Evolutionary conservation across 2,797 vertebrate species (phyloP), one percentile per base, ranked within the genome.

Genomic region (Phalloptychus januarius): DNA sequence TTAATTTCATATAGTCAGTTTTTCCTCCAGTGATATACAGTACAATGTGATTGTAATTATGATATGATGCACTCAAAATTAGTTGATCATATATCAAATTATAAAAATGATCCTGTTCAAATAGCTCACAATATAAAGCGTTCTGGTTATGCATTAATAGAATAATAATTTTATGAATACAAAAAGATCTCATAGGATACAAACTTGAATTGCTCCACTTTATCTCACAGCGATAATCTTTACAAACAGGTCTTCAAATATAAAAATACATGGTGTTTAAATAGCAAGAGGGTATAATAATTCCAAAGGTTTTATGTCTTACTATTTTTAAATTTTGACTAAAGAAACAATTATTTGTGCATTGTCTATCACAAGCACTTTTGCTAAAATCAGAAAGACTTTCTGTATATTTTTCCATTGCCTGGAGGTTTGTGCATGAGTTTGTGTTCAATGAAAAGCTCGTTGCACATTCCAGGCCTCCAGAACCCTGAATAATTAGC

Each of bases 401-500:
- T 46, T 38, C 1, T 58, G 1, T 36, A 31, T 48, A 36, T 61
- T 48, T 48, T 78, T 78, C 67, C 65, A 48, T 63, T 79, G 45
- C 52, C 71, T 79, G 56, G 56, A 75, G 48, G 76, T 75, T 6
- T 31, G 42, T 71, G 44, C 3, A 33, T 56, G 71, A 76, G 70
- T 79, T 76, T 86, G 75, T 75, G 79, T 74, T 52, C 6, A 20
- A 50, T 58, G 77, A 75, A 79, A 50, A 79, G 72, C 80, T 84
- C 83, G 81, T 84, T 84, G 80, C 85, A 88, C 91, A 92, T 94
- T 92, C 92, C 89, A 79, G 73, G 74, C 74, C 71, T 85, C 78
- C 65, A 75, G 73, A 90, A 76, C 75, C 79, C 83, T 79, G 84
- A 76, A 78, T 93, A 93, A 94, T 86, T 84, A 90, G 92, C 91